Conservation (phyloP, 2,113 vertebrate species). For the Cervus canadensis region DNA sequence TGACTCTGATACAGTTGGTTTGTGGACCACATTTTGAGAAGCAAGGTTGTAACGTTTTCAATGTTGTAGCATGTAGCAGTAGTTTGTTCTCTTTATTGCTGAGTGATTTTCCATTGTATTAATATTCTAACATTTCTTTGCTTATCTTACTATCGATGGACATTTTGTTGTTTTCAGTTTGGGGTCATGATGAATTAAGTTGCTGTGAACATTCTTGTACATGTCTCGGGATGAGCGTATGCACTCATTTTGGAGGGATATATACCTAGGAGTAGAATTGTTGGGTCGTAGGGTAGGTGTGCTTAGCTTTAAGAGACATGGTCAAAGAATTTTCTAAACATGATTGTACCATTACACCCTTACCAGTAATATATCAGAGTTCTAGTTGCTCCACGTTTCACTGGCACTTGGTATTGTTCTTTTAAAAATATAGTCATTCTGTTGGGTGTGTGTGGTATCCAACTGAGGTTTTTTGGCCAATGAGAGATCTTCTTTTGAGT, state of each 20-base stretch:
- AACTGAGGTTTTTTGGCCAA: neutral
- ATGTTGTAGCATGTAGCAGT: neutral
- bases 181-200: neutral
- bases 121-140: neutral
- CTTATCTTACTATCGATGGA: neutral
- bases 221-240: neutral
- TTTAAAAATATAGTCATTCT: neutral
- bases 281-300: neutral
- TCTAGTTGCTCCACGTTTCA: neutral
- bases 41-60: neutral
- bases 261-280: neutral
- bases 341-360: neutral
- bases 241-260: neutral
- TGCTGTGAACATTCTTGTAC: neutral
- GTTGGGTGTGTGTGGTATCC: neutral
- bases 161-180: slow-evolving; percentile 6
- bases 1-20: neutral
- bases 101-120: neutral
- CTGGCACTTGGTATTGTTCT: neutral
- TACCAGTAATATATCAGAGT: neutral
- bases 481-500: neutral
- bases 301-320: neutral
- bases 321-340: neutral
- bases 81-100: neutral
- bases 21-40: neutral